Base-by-base conservation (phyloP, 2,797 vertebrate genomes). In the Centropyge bicolor region DNA sequence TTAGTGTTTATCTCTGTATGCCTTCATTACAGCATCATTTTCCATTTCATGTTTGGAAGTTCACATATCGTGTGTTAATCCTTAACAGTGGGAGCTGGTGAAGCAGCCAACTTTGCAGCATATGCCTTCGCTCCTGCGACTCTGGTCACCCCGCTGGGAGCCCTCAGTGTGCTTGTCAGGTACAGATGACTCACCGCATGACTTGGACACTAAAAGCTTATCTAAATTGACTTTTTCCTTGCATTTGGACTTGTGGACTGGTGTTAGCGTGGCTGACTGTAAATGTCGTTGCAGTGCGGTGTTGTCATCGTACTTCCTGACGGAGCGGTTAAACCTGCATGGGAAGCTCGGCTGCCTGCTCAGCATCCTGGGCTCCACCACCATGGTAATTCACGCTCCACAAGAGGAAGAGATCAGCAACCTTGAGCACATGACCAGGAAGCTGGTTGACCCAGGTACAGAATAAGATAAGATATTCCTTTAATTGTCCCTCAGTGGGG, bases 61-160 rank as follows among this genome's bases (percentile, higher is more conserved):
- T 65, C 76, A 60, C 36, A 12, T 20, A 48, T 36, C 41, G 14
- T 41, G 79, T 51, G 46, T 57, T 67, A 17, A 51, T 85, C 19
- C 19, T 73, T 84, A 69, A 13, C 90, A 99, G 98, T 99, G 98
- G 98, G 98, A 66, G 97, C 97, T 9, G 98, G 98, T 0, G 98
- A 99, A 93, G 97, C 96, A 84, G 98, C 98, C 8, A 99, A 99
- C 92, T 99, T 99, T 8, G 98, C 97, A 81, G 98, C 98, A 0
- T 99, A 99, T 31, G 98, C 98, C n/a, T 99, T 99, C 70, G 97
- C 98, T 83, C 98, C 98, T 5, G 98, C 98, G 9, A 99, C 98
- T 0, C 96, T 99, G 31, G 98, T 99, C 89, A 99, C 98, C 48
- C 98, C 98, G 0, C 93, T 99, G 19, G 98, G 98, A 82, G 98